Conservation (phyloP, 2,888 invertebrate species). For the Creontiades dilutus region DNA sequence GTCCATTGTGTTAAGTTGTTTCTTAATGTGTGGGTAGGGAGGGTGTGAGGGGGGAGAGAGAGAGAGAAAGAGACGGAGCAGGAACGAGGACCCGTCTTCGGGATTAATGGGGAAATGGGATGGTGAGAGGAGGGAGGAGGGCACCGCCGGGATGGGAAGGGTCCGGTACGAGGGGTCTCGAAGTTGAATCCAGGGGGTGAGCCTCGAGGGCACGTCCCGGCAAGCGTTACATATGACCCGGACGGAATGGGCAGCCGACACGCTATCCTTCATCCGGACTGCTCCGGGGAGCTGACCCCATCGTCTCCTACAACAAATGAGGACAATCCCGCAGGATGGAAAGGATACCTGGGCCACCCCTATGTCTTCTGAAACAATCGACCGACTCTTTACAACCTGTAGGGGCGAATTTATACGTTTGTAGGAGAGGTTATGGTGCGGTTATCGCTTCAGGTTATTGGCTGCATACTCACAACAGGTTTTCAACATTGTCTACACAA, state of each 20-base stretch:
- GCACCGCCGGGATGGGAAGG: neutral
- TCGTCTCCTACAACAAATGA: slow-evolving; percentile 51
- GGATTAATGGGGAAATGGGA: slow-evolving; percentile 33
- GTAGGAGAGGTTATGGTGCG: neutral
- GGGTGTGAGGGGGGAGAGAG: no score
- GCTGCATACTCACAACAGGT: neutral
- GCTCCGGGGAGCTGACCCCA: neutral
- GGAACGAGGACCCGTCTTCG: neutral
- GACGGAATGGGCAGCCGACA: slow-evolving; percentile 53
- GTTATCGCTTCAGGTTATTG: neutral
- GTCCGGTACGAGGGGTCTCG: neutral
- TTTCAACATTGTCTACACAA: neutral
- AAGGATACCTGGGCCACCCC: slow-evolving; percentile 3
- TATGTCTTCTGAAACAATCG: slow-evolving; percentile 11
- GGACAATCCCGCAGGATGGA: slow-evolving; percentile 49
- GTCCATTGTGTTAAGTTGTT: neutral
- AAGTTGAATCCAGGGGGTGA: slow-evolving; percentile 38
- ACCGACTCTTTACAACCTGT: slow-evolving; percentile 14
- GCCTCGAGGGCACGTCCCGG: slow-evolving; percentile 45
- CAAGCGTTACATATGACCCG: slow-evolving; percentile 58
- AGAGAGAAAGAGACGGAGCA: slow-evolving; percentile 2
- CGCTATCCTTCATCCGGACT: slow-evolving; percentile 53
- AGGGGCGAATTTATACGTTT: slow-evolving; percentile 4
- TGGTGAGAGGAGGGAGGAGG: neutral
- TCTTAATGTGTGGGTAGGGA: neutral